These are phyloP conservation scores for Melinaea marsaeus DNA, from an alignment of 2,888 invertebrate species.

Conservation along the genomic window DNA sequence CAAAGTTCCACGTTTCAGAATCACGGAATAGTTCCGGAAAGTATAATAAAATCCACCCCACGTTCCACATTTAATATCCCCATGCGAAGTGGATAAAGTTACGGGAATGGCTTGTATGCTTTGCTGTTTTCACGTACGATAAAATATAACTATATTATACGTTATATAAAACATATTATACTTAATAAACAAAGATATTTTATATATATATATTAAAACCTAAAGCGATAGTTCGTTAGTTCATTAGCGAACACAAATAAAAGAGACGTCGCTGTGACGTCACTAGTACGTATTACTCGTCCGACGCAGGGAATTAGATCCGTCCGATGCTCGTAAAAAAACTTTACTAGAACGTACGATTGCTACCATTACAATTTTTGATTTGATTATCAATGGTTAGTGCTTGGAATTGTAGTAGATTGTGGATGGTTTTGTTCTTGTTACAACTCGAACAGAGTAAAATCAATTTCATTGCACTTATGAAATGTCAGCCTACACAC, in stretches of 20 bases:
- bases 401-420: too few relatives aligned
- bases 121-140: too few relatives aligned
- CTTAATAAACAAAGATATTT: too few relatives aligned
- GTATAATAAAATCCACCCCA: slow-evolving; percentile 8
- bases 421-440: too few relatives aligned
- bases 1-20: slow-evolving; percentile 4
- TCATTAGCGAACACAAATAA: slow-evolving; percentile 7
- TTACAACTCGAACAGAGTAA: too few relatives aligned
- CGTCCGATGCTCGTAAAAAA: slow-evolving; percentile 12
- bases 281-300: slow-evolving; percentile 9
- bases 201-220: not conserved
- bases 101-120: not conserved
- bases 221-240: not conserved
- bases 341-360: not conserved
- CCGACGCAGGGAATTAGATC: slow-evolving; percentile 16
- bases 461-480: too few relatives aligned
- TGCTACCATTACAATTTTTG: not conserved
- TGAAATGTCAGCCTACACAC: too few relatives aligned
- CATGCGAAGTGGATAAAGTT: slow-evolving; percentile 1
- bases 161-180: not conserved
- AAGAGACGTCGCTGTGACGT: not conserved
- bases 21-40: slow-evolving; percentile 4
- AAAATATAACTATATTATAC: not conserved
- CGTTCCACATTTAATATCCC: slow-evolving; percentile 8
- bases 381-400: not conserved